Evolutionary conservation across 2,113 vertebrate genomes (phyloP).

Genomic region (Percopsis transmontana): DNA sequence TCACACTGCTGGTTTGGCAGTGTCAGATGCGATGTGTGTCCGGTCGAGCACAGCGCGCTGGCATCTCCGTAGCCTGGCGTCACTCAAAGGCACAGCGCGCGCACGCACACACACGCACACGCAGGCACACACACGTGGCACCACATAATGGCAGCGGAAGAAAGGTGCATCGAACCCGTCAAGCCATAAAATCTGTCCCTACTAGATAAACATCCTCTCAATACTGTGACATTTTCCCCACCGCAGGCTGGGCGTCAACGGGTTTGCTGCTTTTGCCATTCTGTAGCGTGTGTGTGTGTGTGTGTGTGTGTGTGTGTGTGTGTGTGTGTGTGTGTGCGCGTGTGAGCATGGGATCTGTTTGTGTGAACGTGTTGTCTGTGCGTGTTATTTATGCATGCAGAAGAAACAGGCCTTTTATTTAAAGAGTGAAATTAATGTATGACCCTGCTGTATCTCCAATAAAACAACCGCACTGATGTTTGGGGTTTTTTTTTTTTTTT

Average conservation of each 20-base stretch:
- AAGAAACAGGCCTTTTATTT: conserved; percentile 73
- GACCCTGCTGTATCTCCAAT: conserved; percentile 71
- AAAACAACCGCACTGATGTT: conserved; percentile 71
- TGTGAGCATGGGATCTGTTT: background rate
- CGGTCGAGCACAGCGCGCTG: conserved; percentile 44
- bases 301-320: background rate
- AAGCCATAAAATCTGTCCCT: conserved; percentile 73
- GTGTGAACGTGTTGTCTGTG: conserved; percentile 2
- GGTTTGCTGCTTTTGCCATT: background rate
- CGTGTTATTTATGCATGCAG: conserved; percentile 76
- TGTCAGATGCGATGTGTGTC: conserved; percentile 73
- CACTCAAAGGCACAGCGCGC: conserved; percentile 70
- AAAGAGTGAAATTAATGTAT: conserved; percentile 74
- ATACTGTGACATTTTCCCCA: conserved; percentile 69
- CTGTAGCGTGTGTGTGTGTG: background rate
- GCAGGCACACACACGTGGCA: conserved; percentile 2
- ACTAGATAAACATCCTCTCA: conserved; percentile 75
- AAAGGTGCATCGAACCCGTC: conserved; percentile 51
- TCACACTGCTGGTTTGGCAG: conserved; percentile 63
- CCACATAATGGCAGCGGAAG: conserved; percentile 14
- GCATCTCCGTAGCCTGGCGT: conserved; percentile 62
- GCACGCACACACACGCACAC: conserved; percentile 11
- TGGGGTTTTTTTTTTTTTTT: conserved; percentile 19
- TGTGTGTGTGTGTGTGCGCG: conserved; percentile 2
- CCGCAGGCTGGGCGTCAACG: conserved; percentile 26